Evolutionary conservation across 2,888 invertebrate species (phyloP).

Genomic region (Leptura quadrifasciata): DNA sequence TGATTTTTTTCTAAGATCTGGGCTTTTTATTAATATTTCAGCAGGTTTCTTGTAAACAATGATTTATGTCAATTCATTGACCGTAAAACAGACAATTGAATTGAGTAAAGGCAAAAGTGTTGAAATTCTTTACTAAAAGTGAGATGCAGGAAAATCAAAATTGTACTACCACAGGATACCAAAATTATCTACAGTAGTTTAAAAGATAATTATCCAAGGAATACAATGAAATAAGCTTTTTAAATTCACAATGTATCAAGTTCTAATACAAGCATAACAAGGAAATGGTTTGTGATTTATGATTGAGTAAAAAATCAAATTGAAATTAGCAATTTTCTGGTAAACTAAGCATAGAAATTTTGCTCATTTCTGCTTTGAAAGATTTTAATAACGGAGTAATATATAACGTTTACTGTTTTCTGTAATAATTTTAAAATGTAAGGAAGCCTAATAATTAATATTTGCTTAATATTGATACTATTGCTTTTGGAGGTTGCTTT

Average conservation of each 20-base stretch:
- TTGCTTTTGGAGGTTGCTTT: no score
- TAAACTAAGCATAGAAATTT: no score
- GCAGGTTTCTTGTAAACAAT: not conserved
- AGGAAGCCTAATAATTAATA: no score
- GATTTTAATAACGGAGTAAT: no score
- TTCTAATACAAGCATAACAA: no score
- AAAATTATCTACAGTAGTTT: not conserved
- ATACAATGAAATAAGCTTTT: conserved; percentile 20
- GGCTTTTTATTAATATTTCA: not conserved
- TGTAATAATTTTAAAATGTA: no score
- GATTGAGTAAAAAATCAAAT: no score
- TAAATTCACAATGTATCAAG: conserved; percentile 7
- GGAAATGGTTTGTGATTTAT: not conserved
- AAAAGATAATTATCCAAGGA: not conserved
- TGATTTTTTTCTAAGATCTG: not conserved
- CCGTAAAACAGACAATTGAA: conserved; percentile 27
- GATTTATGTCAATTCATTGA: conserved; percentile 19
- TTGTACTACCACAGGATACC: not conserved
- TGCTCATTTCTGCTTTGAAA: no score
- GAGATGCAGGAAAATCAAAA: conserved; percentile 5
- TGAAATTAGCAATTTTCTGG: no score
- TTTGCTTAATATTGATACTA: no score
- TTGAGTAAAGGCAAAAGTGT: not conserved
- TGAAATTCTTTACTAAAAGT: not conserved
- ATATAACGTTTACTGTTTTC: no score